phyloP scores from a whole-genome alignment of 2,888 invertebrate genomes.

The Venusia cambrica region DNA sequence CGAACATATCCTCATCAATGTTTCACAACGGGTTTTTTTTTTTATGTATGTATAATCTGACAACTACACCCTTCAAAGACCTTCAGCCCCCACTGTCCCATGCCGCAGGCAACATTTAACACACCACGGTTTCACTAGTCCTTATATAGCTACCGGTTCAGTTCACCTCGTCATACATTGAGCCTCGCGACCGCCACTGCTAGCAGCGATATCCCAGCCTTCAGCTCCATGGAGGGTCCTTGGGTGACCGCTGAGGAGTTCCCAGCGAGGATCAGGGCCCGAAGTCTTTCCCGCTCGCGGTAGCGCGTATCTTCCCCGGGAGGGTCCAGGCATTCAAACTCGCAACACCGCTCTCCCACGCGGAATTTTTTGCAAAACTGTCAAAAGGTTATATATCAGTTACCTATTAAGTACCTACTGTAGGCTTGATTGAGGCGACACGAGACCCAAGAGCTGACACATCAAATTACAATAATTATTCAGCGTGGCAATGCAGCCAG shows the following conservation, averaged over 20 bases:
- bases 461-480: too few relatives aligned
- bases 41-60: too few relatives aligned
- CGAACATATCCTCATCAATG: slow-evolving; percentile 3
- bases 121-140: too few relatives aligned
- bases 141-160: too few relatives aligned
- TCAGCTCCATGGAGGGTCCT: slow-evolving; percentile 49
- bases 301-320: slow-evolving; percentile 84
- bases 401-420: too few relatives aligned
- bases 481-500: too few relatives aligned
- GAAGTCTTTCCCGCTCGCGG: slow-evolving; percentile 80
- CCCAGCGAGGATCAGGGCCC: slow-evolving; percentile 82
- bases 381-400: slow-evolving; percentile 31
- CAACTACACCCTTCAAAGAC: too few relatives aligned
- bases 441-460: too few relatives aligned
- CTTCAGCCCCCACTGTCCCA: too few relatives aligned
- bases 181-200: slow-evolving; percentile 65
- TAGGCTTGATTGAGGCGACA: too few relatives aligned
- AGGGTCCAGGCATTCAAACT: slow-evolving; percentile 92
- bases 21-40: slow-evolving; percentile 6
- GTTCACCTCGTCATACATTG: slow-evolving; percentile 54
- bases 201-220: slow-evolving; percentile 59
- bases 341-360: slow-evolving; percentile 92
- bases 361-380: slow-evolving; percentile 93
- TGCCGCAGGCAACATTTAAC: too few relatives aligned
- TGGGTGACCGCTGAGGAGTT: slow-evolving; percentile 72